These are phyloP conservation scores for Scaptomyza reducta DNA, from an alignment of 2,888 invertebrate species.

Conservation along the genomic window DNA sequence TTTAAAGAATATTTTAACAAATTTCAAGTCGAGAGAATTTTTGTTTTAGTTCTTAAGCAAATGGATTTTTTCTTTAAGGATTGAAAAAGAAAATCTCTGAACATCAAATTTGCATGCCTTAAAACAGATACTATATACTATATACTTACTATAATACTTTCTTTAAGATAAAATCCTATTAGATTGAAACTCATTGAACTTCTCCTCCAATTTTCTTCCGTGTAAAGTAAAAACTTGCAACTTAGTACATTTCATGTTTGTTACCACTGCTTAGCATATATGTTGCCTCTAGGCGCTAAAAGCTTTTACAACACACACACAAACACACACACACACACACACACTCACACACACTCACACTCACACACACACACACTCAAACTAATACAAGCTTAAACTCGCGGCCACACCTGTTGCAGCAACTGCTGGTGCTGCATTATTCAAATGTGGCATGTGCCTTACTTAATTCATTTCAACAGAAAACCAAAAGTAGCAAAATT, in stretches of 20 bases:
- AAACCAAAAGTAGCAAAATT: neutral
- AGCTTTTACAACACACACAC: slow-evolving; percentile 52
- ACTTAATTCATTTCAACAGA: slow-evolving; percentile 42
- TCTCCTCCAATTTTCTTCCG: neutral
- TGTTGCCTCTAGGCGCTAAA: slow-evolving; percentile 64
- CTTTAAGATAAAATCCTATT: too few species aligned
- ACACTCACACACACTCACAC: slow-evolving; percentile 9
- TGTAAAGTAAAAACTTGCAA: slow-evolving; percentile 17
- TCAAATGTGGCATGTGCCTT: slow-evolving; percentile 60
- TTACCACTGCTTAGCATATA: slow-evolving; percentile 57
- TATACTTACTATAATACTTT: too few species aligned
- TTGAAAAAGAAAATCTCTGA: too few species aligned
- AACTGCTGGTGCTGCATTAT: slow-evolving; percentile 51
- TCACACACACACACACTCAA: slow-evolving; percentile 15
- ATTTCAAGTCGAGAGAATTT: too few species aligned
- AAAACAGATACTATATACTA: too few species aligned
- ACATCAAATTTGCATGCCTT: too few species aligned
- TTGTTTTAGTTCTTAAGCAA: too few species aligned
- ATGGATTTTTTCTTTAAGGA: too few species aligned
- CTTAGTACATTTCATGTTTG: slow-evolving; percentile 26
- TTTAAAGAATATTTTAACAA: too few species aligned
- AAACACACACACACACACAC: slow-evolving; percentile 6
- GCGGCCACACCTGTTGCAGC: slow-evolving; percentile 63
- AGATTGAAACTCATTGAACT: too few species aligned
- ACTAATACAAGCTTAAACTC: slow-evolving; percentile 1